Evolutionary conservation across 2,797 vertebrate genomes (phyloP), one percentile per base, ranked within the genome.

Genomic region (Pteropus rufus): DNA sequence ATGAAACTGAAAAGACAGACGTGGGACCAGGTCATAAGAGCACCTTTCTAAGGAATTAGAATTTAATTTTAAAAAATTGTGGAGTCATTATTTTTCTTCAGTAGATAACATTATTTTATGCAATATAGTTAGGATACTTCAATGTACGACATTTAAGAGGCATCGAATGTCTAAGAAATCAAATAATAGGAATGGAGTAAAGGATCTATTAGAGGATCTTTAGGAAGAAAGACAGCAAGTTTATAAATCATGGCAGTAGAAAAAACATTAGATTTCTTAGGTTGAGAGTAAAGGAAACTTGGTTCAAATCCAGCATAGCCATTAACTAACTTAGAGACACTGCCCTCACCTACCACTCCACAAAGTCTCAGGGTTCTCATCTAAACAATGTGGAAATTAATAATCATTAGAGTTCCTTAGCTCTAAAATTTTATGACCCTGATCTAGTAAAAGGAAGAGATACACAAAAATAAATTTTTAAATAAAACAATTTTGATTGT

Each of bases 51-150:
- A 70, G 6, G 9, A 77, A 93, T 64, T 58, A 46, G 14, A 65
- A 58, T 82, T 95, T 64, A 54, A 39, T 39, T 89, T 56, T 76
- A 10, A 84, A 84, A 85, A 86, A 67, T 18, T 75, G 3, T 31
- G 14, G 11, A 70, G 10, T 46, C 34, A n/a, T 76, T 97, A 41
- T 54, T 85, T 96, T 93, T 89, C 26, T 60, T 88, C 62, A 65
- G 23, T 16, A 76, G 11, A 14, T 49, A 54, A 44, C 3, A 72
- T 87, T 85, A 88, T 67, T 64, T 84, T 44, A 81, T 34, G 3
- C 12, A 86, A 64, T 56, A 26, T 5, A 56, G 19, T 81, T 62
- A 54, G 15, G 85, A 81, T 73, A 77, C 8, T 76, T 90, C 15
- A 77, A 72, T 67, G 10, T 7, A 41, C 76, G 46, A 34, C 39